Conservation (phyloP, 2,888 invertebrate genomes). For the Maniola hyperantus region DNA sequence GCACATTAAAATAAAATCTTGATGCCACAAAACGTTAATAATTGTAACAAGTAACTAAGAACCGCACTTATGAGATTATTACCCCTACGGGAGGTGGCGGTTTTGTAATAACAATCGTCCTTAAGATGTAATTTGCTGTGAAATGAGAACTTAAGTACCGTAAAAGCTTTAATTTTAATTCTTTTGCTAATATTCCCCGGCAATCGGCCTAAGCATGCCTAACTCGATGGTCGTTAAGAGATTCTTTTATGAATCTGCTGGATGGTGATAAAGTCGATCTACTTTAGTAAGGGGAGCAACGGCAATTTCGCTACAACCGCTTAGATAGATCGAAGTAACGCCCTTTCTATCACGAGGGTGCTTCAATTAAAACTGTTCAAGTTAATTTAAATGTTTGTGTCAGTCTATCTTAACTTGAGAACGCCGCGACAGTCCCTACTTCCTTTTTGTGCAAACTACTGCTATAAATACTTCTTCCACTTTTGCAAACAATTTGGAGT, state of each 20-base stretch:
- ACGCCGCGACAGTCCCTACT: constrained; percentile 4
- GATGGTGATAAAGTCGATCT: constrained; percentile 46
- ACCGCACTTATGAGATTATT: constrained; percentile 31
- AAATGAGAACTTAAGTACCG: constrained; percentile 33
- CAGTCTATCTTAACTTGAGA: constrained; percentile 50
- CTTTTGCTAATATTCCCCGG: constrained; percentile 29
- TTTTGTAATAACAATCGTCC: constrained; percentile 40
- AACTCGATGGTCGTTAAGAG: constrained; percentile 27
- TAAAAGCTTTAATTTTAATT: constrained; percentile 35
- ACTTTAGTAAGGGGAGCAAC: constrained; percentile 51
- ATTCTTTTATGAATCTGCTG: constrained; percentile 31
- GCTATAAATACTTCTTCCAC: constrained; percentile 16
- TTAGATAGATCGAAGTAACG: constrained; percentile 45
- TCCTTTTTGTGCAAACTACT: constrained; percentile 17
- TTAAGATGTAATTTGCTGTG: constrained; percentile 35
- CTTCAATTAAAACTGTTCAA: constrained; percentile 76
- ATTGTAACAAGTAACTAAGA: constrained; percentile 32
- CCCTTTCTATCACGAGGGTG: constrained; percentile 60
- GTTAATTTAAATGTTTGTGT: constrained; percentile 76
- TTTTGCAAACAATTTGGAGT: constrained; percentile 14
- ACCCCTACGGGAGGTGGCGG: constrained; percentile 27
- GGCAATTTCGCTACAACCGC: constrained; percentile 50
- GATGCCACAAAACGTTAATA: constrained; percentile 23
- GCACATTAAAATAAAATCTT: constrained; percentile 4
- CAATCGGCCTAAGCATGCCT: constrained; percentile 8